A percentile compares a stretch with the other conserved stretches of the same genome.
These are phyloP conservation scores for Electrona antarctica DNA, from an alignment of 2,113 vertebrate species.

Conservation along the genomic window DNA sequence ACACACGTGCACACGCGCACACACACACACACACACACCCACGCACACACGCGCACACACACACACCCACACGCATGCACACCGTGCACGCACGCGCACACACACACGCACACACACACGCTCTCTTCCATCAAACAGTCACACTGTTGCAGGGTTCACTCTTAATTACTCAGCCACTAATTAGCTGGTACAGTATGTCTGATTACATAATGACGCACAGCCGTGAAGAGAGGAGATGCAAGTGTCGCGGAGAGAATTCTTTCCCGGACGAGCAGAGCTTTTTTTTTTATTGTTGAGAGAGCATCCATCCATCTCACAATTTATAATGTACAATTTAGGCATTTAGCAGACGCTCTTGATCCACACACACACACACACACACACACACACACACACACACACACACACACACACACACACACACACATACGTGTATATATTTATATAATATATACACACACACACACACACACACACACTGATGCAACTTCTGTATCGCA, in stretches of 20 bases:
- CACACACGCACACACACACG: neutral
- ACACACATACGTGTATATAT: too few species aligned
- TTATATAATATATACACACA: too few species aligned
- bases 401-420: too few species aligned
- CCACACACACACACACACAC: too few species aligned
- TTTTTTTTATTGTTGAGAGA: conserved; percentile 24
- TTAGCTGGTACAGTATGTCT: conserved; percentile 51
- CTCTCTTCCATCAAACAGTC: conserved; percentile 50
- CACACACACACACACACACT: conserved; percentile 26
- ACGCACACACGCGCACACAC: neutral
- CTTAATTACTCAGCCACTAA: conserved; percentile 71
- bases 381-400: conserved; percentile 3
- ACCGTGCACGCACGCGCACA: neutral
- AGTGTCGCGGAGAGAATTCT: conserved; percentile 36
- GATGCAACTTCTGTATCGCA: conserved; percentile 67
- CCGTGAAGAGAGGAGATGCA: conserved; percentile 47
- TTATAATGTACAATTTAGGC: too few species aligned
- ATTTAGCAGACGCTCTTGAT: too few species aligned
- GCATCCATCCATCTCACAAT: conserved; percentile 50
- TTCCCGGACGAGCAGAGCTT: conserved; percentile 41
- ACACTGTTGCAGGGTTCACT: conserved; percentile 51
- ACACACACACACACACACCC: neutral
- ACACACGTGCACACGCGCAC: neutral
- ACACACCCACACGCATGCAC: neutral
- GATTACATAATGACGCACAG: conserved; percentile 60